phyloP scores from a whole-genome alignment of 2,797 vertebrate species.

The Pangasius macronema region DNA sequence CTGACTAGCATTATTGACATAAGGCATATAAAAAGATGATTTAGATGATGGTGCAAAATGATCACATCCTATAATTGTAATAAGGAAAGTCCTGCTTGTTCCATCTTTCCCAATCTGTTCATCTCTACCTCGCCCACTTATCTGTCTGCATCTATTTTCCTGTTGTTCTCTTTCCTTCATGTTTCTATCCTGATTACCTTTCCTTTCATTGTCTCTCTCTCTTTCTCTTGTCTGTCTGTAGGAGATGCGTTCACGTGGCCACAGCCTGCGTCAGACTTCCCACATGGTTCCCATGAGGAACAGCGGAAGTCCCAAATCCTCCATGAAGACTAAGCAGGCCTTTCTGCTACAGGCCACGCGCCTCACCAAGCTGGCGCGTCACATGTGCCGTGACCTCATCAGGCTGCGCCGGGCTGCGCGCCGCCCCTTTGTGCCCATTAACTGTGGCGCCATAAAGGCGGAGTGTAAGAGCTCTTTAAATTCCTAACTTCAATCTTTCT shows the following conservation, averaged over 20 bases:
- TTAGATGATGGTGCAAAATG: background rate
- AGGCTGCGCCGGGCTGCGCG: slow-evolving; percentile 94
- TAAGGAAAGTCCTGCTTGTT: slow-evolving; percentile 2
- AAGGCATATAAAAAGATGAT: background rate
- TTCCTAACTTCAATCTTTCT: slow-evolving; percentile 85
- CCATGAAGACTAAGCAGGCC: slow-evolving; percentile 95
- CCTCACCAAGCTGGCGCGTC: slow-evolving; percentile 95
- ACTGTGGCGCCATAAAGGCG: slow-evolving; percentile 99
- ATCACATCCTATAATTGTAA: background rate
- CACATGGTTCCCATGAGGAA: slow-evolving; percentile 91
- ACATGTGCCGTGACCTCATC: slow-evolving; percentile 97
- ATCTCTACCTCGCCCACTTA: background rate
- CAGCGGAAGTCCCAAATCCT: slow-evolving; percentile 92
- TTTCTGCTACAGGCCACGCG: slow-evolving; percentile 95
- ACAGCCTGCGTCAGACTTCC: slow-evolving; percentile 87
- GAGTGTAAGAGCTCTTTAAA: slow-evolving; percentile 99
- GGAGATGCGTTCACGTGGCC: slow-evolving; percentile 86
- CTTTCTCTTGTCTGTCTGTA: slow-evolving; percentile 55
- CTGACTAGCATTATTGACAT: background rate
- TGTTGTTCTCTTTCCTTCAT: background rate
- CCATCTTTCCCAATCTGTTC: background rate
- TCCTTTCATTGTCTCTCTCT: rapidly evolving
- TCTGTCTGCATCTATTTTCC: background rate
- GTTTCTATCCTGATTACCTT: background rate
- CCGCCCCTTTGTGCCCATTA: slow-evolving; percentile 98